phyloP scores from a whole-genome alignment of 1,140 invertebrate species.

The Pseudomyrmex sp. region DNA sequence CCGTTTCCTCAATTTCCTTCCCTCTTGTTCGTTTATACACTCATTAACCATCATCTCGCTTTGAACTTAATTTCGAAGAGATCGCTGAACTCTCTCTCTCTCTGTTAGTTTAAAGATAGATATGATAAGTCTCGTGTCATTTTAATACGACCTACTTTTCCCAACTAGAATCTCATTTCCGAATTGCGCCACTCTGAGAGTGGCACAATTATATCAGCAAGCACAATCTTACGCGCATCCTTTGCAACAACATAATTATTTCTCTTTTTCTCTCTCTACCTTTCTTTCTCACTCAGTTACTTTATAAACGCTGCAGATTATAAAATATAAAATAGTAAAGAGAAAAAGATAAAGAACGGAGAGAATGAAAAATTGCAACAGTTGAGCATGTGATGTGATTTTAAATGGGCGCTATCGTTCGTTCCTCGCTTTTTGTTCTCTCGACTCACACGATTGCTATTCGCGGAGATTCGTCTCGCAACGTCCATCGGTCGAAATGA shows the following conservation, averaged over 20 bases:
- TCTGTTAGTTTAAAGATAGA: no score
- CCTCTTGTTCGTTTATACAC: not conserved
- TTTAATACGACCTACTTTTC: slow-evolving; percentile 24
- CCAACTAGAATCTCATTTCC: slow-evolving; percentile 1
- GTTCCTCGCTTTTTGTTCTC: slow-evolving; percentile 6
- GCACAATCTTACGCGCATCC: not conserved
- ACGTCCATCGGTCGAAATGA: slow-evolving; percentile 18
- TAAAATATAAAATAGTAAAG: not conserved
- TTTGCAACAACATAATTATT: not conserved
- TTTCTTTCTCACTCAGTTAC: no score
- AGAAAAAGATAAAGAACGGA: not conserved
- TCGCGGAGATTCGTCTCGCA: slow-evolving; percentile 3
- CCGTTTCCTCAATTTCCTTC: slow-evolving; percentile 41
- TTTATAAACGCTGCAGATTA: no score
- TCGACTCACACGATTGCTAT: not conserved
- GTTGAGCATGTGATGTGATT: not conserved
- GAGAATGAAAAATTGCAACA: not conserved
- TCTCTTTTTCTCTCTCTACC: no score
- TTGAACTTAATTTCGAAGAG: slow-evolving; percentile 14
- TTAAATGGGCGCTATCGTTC: slow-evolving; percentile 6
- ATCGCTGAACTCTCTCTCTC: not conserved
- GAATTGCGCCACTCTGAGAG: not conserved
- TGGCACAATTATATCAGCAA: no score
- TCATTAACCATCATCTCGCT: not conserved
- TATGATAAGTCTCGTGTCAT: not conserved